Conservation (phyloP, 2,113 vertebrate species). For the Stictonetta naevosa region DNA sequence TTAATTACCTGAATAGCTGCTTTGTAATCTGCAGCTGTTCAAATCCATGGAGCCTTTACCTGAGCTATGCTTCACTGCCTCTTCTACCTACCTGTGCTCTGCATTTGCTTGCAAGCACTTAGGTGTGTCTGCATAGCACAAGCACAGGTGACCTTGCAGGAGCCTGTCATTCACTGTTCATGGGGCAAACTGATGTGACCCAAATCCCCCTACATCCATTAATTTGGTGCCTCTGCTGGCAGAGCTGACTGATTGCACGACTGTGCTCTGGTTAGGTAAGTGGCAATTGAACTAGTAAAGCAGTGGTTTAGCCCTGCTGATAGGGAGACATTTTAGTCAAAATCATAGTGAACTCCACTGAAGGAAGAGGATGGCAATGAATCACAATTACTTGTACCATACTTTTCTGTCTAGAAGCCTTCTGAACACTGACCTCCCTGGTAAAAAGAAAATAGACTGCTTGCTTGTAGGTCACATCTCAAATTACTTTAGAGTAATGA, state of each 20-base stretch:
- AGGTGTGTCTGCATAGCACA: background rate
- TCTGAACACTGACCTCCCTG: background rate
- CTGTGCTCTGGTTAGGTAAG: background rate
- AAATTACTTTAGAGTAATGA: background rate
- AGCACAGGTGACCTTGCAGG: background rate
- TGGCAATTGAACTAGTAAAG: background rate
- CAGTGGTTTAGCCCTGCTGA: background rate
- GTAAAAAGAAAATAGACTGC: background rate
- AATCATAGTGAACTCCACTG: background rate
- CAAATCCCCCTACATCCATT: background rate
- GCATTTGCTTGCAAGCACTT: background rate
- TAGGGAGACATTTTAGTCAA: background rate
- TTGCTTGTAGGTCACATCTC: background rate
- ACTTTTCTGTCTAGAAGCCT: background rate
- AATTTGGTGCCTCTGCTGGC: background rate
- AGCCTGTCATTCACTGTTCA: background rate
- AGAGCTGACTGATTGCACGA: background rate
- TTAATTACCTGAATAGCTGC: background rate
- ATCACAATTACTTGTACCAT: background rate
- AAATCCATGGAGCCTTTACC: background rate
- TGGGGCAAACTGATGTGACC: background rate
- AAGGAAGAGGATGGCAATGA: background rate
- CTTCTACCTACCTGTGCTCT: background rate
- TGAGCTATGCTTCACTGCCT: background rate
- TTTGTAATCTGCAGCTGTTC: conserved; percentile 1